Evolutionary conservation across 53 echinoderm and acorn worm species (phyloP).

Genomic region (Patiria pectinifera): DNA sequence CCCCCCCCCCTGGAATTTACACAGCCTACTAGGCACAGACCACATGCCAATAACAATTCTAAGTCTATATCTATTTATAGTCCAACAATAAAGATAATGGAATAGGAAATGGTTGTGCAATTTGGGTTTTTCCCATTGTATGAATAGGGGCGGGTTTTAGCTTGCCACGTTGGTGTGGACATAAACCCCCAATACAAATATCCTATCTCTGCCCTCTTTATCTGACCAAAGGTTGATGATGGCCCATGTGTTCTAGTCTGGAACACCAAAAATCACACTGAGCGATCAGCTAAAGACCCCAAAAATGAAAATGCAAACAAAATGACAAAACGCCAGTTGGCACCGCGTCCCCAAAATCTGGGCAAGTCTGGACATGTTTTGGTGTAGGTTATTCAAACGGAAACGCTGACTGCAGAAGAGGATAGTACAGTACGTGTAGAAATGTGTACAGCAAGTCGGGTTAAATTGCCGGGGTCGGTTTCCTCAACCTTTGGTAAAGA

Average conservation of each 20-base stretch:
- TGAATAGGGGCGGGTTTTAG: neutral
- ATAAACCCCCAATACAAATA: neutral
- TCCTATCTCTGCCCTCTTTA: neutral
- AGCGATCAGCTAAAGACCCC: neutral
- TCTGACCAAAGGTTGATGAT: neutral
- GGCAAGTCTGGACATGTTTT: slow-evolving; percentile 22
- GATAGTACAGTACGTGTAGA: neutral
- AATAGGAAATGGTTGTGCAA: neutral
- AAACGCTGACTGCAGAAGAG: neutral
- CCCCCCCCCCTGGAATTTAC: slow-evolving; percentile 16
- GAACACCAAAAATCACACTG: neutral
- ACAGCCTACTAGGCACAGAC: slow-evolving; percentile 14
- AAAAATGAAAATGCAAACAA: slow-evolving; percentile 9
- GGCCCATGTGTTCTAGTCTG: neutral
- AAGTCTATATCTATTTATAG: neutral
- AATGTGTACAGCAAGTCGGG: neutral
- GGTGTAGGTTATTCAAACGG: neutral
- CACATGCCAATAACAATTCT: neutral
- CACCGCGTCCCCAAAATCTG: too few relatives aligned
- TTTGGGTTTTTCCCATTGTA: neutral
- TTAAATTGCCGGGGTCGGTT: neutral
- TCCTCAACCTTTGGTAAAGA: neutral
- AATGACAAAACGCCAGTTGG: neutral
- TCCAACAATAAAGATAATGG: neutral
- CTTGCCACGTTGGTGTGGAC: neutral